Conservation (phyloP, 2,113 vertebrate genomes). For the Dromaius novaehollandiae region DNA sequence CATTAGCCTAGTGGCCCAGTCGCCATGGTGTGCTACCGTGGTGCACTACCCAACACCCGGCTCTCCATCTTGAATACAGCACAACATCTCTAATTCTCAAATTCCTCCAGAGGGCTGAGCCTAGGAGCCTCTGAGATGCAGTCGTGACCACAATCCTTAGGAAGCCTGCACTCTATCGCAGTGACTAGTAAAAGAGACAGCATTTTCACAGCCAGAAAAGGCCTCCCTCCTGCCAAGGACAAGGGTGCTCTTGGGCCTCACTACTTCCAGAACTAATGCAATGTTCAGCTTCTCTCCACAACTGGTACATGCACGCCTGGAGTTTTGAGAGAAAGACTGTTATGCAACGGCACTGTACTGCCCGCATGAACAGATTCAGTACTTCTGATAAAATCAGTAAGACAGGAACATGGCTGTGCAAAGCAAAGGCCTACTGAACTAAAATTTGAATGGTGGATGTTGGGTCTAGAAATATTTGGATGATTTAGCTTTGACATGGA, state of each 20-base stretch:
- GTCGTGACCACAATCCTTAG: background rate
- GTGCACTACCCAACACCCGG: background rate
- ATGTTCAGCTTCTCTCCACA: background rate
- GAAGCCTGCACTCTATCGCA: background rate
- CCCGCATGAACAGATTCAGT: background rate
- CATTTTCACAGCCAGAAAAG: background rate
- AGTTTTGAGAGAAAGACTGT: background rate
- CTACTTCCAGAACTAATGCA: background rate
- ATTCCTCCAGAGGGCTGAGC: background rate
- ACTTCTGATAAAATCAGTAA: background rate
- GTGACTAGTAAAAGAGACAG: background rate
- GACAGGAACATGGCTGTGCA: background rate
- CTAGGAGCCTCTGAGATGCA: rapidly evolving
- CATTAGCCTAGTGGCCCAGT: background rate
- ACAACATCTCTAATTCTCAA: background rate
- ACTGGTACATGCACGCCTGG: background rate
- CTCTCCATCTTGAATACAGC: background rate
- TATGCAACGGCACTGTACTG: background rate
- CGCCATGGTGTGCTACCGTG: too few relatives aligned
- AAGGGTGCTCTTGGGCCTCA: background rate
- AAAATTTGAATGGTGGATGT: background rate
- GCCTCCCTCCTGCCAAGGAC: background rate
- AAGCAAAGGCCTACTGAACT: background rate
- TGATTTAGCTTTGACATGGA: background rate
- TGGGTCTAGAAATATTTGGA: background rate